Conservation (phyloP, 2,113 vertebrate genomes). For the Ammodramus savannarum region DNA sequence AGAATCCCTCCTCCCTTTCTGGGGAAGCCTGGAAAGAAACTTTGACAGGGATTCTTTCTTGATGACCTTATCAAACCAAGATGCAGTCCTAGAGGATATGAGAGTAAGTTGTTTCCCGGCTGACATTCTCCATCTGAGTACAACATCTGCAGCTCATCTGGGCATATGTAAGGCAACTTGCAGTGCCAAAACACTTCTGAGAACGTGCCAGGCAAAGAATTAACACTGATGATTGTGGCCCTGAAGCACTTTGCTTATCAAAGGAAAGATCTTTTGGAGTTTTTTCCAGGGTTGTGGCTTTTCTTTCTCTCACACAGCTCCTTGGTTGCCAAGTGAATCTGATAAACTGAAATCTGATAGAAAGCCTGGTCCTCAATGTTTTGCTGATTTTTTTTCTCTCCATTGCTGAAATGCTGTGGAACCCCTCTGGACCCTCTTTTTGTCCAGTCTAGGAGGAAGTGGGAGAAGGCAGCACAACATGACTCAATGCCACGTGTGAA, state of each 20-base stretch:
- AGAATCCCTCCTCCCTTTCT: not conserved
- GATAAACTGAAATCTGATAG: not conserved
- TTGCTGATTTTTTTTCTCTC: not conserved
- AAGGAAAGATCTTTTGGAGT: not conserved
- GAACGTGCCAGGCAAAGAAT: not conserved
- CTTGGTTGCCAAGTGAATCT: not conserved
- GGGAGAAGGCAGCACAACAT: not conserved
- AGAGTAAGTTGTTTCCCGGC: not conserved
- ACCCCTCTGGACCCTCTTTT: not conserved
- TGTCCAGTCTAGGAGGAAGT: not conserved
- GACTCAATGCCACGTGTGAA: accelerated
- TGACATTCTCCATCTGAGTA: not conserved
- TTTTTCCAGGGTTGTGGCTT: not conserved
- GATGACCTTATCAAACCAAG: not conserved
- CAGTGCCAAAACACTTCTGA: not conserved
- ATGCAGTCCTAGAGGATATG: not conserved
- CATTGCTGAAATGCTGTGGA: not conserved
- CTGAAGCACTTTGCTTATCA: not conserved
- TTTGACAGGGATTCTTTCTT: not conserved
- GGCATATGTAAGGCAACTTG: not conserved
- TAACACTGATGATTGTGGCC: not conserved
- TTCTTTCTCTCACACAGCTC: not conserved
- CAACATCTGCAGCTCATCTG: constrained; percentile 7
- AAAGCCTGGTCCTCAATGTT: not conserved
- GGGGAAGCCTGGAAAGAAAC: not conserved